phyloP scores from a whole-genome alignment of 2,888 invertebrate genomes.

The Sthenelais limicola region DNA sequence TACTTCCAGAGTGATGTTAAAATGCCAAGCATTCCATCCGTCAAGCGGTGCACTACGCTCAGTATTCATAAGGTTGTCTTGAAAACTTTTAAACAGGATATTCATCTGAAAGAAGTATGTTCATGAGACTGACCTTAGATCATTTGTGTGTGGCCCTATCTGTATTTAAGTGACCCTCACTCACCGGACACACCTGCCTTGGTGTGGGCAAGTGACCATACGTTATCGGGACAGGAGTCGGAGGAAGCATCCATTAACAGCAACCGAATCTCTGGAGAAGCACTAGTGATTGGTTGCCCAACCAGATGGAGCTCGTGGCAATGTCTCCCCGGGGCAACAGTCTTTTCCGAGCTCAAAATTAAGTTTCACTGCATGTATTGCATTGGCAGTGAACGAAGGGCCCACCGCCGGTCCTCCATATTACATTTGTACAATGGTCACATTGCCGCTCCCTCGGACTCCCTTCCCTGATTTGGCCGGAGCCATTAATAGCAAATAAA shows the following conservation, averaged over 20 bases:
- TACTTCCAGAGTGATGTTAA: no score
- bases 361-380: conserved; percentile 39
- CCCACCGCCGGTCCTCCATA: conserved; percentile 12
- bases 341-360: conserved; percentile 35
- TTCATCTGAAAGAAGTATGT: no score
- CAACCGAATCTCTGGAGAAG: conserved; percentile 5
- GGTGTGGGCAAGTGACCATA: no score
- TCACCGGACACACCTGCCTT: no score
- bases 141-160: no score
- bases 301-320: conserved; percentile 17
- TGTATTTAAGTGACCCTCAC: no score
- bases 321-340: conserved; percentile 37
- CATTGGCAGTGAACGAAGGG: conserved; percentile 2
- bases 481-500: conserved; percentile 19
- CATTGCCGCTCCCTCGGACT: background rate
- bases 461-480: conserved; percentile 8
- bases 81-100: no score
- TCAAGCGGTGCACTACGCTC: conserved; percentile 5
- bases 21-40: no score
- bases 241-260: no score
- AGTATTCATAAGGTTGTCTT: no score
- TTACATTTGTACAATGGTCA: conserved; percentile 40
- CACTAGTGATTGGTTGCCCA: conserved; percentile 19
- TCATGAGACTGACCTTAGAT: no score
- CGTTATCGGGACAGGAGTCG: no score